These are phyloP conservation scores for Stramonita haemastoma DNA, from an alignment of 2,888 invertebrate species.

Conservation along the genomic window DNA sequence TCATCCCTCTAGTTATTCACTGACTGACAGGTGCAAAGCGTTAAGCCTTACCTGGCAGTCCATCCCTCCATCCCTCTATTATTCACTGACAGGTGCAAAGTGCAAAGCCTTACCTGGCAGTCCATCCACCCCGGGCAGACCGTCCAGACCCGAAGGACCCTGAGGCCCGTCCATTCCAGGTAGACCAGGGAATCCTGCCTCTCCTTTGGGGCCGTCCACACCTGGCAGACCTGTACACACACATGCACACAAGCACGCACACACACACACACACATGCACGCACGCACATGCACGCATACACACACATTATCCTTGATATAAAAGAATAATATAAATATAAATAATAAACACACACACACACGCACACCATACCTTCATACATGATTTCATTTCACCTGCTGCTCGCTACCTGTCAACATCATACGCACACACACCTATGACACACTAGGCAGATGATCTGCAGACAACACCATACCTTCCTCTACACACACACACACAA, in stretches of 20 bases:
- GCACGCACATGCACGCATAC: not conserved
- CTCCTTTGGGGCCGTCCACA: constrained; percentile 76
- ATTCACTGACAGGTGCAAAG: too few species aligned
- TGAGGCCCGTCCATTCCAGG: constrained; percentile 60
- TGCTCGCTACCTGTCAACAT: not conserved
- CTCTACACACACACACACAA: too few species aligned
- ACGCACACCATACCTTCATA: not conserved
- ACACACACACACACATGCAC: not conserved
- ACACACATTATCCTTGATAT: too few species aligned
- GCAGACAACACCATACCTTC: too few species aligned
- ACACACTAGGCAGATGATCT: too few species aligned
- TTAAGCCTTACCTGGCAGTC: too few species aligned
- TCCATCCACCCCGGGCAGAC: constrained; percentile 59
- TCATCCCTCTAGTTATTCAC: too few species aligned
- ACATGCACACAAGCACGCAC: not conserved
- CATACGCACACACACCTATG: not conserved
- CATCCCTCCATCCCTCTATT: too few species aligned
- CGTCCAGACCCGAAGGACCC: constrained; percentile 56
- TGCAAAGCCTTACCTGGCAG: constrained; percentile 57
- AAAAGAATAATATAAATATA: too few species aligned
- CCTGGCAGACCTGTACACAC: constrained; percentile 59
- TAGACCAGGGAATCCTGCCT: constrained; percentile 55
- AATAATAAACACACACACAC: not conserved
- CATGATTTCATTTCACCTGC: too few species aligned
- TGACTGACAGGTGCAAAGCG: too few species aligned